Evolutionary conservation across 2,113 vertebrate genomes (phyloP), one percentile per base, ranked within the genome.

Genomic region (Siphamia tubifer): DNA sequence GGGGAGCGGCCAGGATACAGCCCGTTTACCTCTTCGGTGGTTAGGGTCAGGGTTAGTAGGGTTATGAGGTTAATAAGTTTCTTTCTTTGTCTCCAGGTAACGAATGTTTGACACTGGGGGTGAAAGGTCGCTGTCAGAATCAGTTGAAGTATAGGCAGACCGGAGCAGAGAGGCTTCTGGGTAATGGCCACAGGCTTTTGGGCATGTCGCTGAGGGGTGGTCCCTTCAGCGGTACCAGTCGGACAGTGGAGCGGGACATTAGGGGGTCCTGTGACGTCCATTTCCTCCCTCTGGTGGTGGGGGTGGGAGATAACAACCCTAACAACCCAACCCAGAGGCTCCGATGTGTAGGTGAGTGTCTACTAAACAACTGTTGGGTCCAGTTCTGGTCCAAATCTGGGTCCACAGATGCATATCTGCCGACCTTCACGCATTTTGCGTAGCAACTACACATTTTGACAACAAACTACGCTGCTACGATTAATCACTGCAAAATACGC

Each of bases 121-220:
- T 92, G 28, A 94, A 93, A 65, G 89, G 91, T 36, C 93, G 87
- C 2, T 94, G 93, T 35, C 91, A 92, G 83, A 94, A 94, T 83
- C 91, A 93, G 73, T 77, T 94, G 69, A 94, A 93, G 79, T 89
- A 86, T 1, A 66, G 84, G 1, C 89, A 87, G 30, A 63, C 84
- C 1, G 83, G 79, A 24, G 76, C 84, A 5, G 91, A 92, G 55
- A 87, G 90, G 12, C 75, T 79, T 0, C 77, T 74, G 5, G 79
- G 83, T 34, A 87, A 81, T 0, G 74, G 63, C 2, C 74, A 79
- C 0, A 24, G 32, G 23, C 28, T 74, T 13, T 2, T 55, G 7
- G 47, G 56, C 0, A 60, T 66, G n/a, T 8, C 30, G 0, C 58
- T 79, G 36, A 68, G 66, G 0, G 27, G 68, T 0, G 48, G 69